phyloP scores from a whole-genome alignment of 1,140 invertebrate genomes.

The Rhyzopertha dominica region DNA sequence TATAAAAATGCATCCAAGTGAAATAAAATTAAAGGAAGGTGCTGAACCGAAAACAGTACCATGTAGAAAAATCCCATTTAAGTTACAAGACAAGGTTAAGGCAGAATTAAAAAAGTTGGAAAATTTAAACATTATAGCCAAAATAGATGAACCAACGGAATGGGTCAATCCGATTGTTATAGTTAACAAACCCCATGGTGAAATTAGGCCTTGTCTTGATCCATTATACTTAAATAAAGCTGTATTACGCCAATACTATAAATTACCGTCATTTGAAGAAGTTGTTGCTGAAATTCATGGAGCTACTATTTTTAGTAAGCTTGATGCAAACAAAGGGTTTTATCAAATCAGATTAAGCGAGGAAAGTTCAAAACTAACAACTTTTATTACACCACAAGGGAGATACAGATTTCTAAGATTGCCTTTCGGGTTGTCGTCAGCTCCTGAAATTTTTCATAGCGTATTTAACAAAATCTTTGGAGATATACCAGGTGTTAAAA shows the following conservation, averaged over 20 bases:
- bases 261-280: constrained; percentile 42
- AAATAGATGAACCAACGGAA: constrained; percentile 42
- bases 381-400: constrained; percentile 25
- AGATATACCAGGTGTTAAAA: constrained; percentile 29
- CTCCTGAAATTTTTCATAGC: constrained; percentile 41
- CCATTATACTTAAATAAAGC: constrained; percentile 47
- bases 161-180: constrained; percentile 46
- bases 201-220: constrained; percentile 47
- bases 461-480: constrained; percentile 31
- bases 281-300: constrained; percentile 35
- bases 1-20: no score
- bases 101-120: constrained; percentile 32
- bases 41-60: constrained; percentile 31
- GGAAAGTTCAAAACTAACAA: constrained; percentile 19
- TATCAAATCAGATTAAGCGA: constrained; percentile 25
- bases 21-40: no score
- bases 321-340: constrained; percentile 43
- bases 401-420: constrained; percentile 25
- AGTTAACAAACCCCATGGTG: constrained; percentile 43
- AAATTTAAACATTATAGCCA: constrained; percentile 34
- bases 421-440: constrained; percentile 37
- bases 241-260: constrained; percentile 42
- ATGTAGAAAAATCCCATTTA: constrained; percentile 39
- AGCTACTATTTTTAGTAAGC: constrained; percentile 40
- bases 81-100: constrained; percentile 35